Percentiles rank a stretch among this genome's conserved stretches.
Conservation (phyloP, 2,888 invertebrate species). For the Macrosoma leucophasiata region DNA sequence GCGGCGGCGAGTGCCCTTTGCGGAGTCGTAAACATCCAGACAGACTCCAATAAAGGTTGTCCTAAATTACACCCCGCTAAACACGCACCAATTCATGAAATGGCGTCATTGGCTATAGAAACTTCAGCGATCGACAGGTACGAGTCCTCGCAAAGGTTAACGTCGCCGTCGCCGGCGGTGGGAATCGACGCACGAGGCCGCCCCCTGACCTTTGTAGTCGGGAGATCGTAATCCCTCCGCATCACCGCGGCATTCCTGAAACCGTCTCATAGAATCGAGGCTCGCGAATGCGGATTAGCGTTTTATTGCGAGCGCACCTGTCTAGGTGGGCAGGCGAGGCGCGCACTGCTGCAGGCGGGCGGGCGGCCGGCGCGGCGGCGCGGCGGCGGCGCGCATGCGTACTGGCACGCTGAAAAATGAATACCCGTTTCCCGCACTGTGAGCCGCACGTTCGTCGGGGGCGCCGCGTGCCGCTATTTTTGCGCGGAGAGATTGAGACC, state of each 20-base stretch:
- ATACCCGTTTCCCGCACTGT: conserved; percentile 62
- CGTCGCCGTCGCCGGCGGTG: conserved; percentile 23
- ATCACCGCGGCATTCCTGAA: conserved; percentile 41
- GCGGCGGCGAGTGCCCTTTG: neutral
- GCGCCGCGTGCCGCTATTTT: conserved; percentile 45
- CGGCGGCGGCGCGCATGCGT: conserved; percentile 53
- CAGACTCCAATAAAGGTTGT: conserved; percentile 16
- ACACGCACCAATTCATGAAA: conserved; percentile 42
- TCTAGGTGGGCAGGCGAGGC: conserved; percentile 38
- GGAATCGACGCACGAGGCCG: conserved; percentile 28
- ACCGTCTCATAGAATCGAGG: conserved; percentile 36
- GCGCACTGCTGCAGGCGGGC: conserved; percentile 51
- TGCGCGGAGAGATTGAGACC: conserved; percentile 38
- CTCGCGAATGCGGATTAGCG: conserved; percentile 32
- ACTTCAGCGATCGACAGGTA: conserved; percentile 38
- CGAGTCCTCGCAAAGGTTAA: conserved; percentile 32
- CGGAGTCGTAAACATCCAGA: conserved; percentile 4
- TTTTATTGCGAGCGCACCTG: conserved; percentile 42
- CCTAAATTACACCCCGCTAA: conserved; percentile 39
- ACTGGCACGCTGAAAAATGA: conserved; percentile 52
- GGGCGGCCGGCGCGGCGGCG: conserved; percentile 38
- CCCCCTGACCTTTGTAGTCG: conserved; percentile 53
- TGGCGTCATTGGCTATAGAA: conserved; percentile 39
- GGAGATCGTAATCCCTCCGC: conserved; percentile 44
- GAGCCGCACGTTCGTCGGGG: conserved; percentile 52